Percentiles rank a stretch among this genome's conserved stretches.
phyloP scores from a whole-genome alignment of 2,113 vertebrate species.

The Brevimyrus niger region DNA sequence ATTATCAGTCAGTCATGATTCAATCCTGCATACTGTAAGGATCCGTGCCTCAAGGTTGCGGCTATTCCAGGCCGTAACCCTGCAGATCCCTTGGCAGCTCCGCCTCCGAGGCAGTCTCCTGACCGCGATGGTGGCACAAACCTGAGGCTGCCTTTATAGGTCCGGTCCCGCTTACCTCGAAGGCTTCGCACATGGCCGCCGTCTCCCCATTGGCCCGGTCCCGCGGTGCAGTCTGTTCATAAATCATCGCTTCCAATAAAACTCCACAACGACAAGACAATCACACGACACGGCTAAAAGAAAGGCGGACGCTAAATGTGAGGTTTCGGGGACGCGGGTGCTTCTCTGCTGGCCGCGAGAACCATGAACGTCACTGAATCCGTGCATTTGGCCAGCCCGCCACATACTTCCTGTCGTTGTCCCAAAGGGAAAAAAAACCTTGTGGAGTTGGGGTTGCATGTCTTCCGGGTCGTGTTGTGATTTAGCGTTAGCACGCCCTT shows the following conservation, averaged over 20 bases:
- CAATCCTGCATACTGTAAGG: not conserved
- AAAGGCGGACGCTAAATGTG: conserved; percentile 4
- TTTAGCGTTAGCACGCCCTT: not conserved
- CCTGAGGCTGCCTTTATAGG: not conserved
- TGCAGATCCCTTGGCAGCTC: not conserved
- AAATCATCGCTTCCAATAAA: conserved; percentile 7
- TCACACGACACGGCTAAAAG: conserved; percentile 25
- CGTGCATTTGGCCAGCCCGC: too few species aligned
- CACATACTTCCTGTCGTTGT: too few species aligned
- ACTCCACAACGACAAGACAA: conserved; percentile 39
- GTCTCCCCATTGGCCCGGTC: not conserved
- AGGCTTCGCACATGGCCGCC: not conserved
- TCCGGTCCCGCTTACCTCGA: not conserved
- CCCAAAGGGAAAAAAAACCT: not conserved
- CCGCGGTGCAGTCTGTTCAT: not conserved
- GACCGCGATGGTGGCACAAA: not conserved
- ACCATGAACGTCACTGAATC: not conserved
- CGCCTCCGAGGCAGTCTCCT: not conserved
- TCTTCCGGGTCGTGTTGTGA: not conserved
- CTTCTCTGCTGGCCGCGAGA: not conserved
- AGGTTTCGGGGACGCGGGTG: not conserved
- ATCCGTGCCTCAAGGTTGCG: not conserved
- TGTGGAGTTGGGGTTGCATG: not conserved
- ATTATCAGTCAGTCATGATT: not conserved
- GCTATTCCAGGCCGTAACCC: not conserved